Conservation (phyloP, 2,797 vertebrate species). For the Sebastes ruberrimus region DNA sequence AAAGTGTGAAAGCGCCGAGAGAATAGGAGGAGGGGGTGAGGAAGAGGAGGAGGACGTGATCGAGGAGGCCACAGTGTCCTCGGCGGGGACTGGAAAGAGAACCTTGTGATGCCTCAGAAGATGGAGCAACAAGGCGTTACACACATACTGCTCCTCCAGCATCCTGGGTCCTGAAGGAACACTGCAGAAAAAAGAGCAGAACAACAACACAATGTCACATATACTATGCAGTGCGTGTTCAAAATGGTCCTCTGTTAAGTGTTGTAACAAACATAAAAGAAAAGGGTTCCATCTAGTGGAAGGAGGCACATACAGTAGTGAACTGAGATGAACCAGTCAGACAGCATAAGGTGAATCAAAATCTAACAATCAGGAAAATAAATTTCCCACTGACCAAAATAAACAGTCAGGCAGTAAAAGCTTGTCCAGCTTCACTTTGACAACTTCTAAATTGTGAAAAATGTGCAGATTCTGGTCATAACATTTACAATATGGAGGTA, state of each 20-base stretch:
- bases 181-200: constrained; percentile 28
- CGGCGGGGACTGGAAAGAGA: constrained; percentile 17
- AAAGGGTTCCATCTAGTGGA: constrained; percentile 66
- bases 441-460: background rate
- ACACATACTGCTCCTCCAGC: constrained; percentile 81
- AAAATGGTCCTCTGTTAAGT: background rate
- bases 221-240: background rate
- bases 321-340: background rate
- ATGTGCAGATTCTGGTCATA: background rate
- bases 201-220: constrained; percentile 9
- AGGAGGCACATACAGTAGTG: background rate
- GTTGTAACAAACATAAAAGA: background rate
- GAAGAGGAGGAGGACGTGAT: constrained; percentile 32
- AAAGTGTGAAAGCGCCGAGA: constrained; percentile 63
- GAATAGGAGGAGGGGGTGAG: constrained; percentile 57
- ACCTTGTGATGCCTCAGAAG: constrained; percentile 67
- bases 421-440: background rate
- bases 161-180: constrained; percentile 71
- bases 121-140: constrained; percentile 78
- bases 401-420: background rate
- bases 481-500: background rate
- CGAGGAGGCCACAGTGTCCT: background rate
- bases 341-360: background rate
- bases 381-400: background rate
- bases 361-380: background rate